Evolutionary conservation across 1,140 invertebrate genomes (phyloP).

Genomic region (Rhagoletis zephyria): DNA sequence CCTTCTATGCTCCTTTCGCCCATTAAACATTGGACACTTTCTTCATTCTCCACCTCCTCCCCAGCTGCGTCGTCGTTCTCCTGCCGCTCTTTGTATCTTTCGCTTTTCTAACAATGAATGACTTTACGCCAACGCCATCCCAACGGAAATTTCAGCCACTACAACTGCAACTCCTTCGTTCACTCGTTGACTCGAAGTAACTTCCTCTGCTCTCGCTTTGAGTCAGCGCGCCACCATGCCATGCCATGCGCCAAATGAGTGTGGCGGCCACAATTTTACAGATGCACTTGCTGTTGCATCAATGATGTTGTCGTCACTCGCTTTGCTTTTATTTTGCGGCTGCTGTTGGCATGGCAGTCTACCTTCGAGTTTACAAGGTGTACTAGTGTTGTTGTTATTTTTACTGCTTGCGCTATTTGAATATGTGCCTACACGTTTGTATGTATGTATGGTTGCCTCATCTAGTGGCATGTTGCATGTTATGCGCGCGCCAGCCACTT

Average conservation of each 20-base stretch:
- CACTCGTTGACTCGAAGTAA: background rate
- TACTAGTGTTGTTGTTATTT: background rate
- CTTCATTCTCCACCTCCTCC: no score
- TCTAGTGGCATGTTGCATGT: slow-evolving; percentile 9
- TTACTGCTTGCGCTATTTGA: background rate
- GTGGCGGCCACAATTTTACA: background rate
- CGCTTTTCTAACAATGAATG: slow-evolving; percentile 50
- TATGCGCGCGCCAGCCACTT: slow-evolving; percentile 34
- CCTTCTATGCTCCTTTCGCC: slow-evolving; percentile 13
- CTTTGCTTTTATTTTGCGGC: slow-evolving; percentile 15
- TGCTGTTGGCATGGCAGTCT: background rate
- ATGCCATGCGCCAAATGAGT: no score
- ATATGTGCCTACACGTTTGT: background rate
- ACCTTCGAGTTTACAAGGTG: slow-evolving; percentile 23
- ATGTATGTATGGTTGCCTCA: background rate
- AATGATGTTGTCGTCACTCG: slow-evolving; percentile 45
- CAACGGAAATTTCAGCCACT: background rate
- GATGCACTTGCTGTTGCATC: slow-evolving; percentile 11
- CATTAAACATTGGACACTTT: background rate
- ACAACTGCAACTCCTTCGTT: slow-evolving; percentile 16
- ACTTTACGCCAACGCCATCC: background rate
- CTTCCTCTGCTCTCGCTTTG: background rate
- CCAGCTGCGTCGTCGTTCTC: background rate
- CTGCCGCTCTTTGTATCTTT: background rate
- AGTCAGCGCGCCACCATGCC: background rate